Evolutionary conservation across 2,113 vertebrate genomes (phyloP), one percentile per base, ranked within the genome.

Genomic region (Lates calcarifer): DNA sequence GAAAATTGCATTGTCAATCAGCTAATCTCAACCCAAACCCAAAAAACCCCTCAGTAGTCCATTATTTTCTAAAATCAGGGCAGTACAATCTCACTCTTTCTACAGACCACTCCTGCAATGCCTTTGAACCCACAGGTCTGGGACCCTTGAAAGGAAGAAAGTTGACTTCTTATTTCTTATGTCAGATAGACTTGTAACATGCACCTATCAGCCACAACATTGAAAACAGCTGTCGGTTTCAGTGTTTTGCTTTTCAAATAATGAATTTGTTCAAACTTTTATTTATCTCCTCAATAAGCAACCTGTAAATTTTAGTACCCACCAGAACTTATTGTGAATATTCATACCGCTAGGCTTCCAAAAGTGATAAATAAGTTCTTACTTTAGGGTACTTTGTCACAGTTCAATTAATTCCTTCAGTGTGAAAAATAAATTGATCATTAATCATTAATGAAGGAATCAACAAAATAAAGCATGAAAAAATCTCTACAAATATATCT

Each of bases 381-480:
- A 11, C 17, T 22, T 11, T 1, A 15, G 18, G 2, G 1, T 3
- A 56, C 4, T 33, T 33, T 31, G 18, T 45, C 15, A 47, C 2
- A 37, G 29, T 1, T 47, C 2, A 2, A 60, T 11, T 7, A 22
- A 22, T 0, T 35, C 26, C 12, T 26, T 55, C 12, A 55, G 13
- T 56, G 8, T 24, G 2, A 31, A 41, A 41, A 20, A 29, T 53
- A 11, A n/a, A 53, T 53, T 10, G 17, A 13, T 33, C 5, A 47
- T 58, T 29, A 11, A 15, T 35, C 5, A 17, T 15, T 13, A 43
- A 43, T 43, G 14, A 43, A 39, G 37, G 8, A 60, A 41, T 33
- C 6, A 57, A 28, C 20, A 64, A 64, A 77, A 79, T 8, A 5
- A 70, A 15, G 2, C 66, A 62, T 41, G 9, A n/a, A 51, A 51